phyloP scores from a whole-genome alignment of 2,888 invertebrate species.

The Drosophila melanosoma region DNA sequence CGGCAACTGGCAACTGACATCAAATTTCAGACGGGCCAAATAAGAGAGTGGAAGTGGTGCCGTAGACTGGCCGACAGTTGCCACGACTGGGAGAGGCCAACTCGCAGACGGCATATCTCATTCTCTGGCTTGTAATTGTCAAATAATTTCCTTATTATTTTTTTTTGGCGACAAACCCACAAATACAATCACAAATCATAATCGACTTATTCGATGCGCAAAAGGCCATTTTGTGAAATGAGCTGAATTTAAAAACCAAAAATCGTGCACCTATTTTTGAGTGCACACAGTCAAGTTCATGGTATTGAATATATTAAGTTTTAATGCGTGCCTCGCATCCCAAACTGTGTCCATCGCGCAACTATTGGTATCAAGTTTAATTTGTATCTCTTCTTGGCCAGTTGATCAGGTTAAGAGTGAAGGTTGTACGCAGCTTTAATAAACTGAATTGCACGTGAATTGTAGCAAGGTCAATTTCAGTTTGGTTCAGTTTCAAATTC shows the following conservation, averaged over 20 bases:
- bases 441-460: conserved; percentile 17
- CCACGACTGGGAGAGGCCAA: conserved; percentile 21
- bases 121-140: conserved; percentile 25
- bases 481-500: conserved; percentile 3
- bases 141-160: conserved; percentile 51
- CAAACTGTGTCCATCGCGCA: conserved; percentile 18
- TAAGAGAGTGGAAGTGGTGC: conserved; percentile 43
- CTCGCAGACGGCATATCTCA: conserved; percentile 30
- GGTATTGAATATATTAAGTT: conserved; percentile 47
- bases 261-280: conserved; percentile 34
- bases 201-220: conserved; percentile 15
- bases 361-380: conserved; percentile 1
- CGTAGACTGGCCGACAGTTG: conserved; percentile 22
- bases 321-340: conserved; percentile 36
- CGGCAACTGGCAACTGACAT: conserved; percentile 56
- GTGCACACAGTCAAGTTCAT: conserved; percentile 59
- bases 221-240: conserved; percentile 26
- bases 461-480: conserved; percentile 29
- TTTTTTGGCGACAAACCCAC: conserved; percentile 32
- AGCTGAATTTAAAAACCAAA: conserved; percentile 58
- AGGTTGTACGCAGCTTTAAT: conserved; percentile 11
- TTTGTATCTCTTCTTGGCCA: conserved; percentile 4
- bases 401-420: conserved; percentile 22
- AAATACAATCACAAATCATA: conserved; percentile 12
- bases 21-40: conserved; percentile 47